phyloP scores from a whole-genome alignment of 2,797 vertebrate species.

The Pantherophis alleghaniensis region DNA sequence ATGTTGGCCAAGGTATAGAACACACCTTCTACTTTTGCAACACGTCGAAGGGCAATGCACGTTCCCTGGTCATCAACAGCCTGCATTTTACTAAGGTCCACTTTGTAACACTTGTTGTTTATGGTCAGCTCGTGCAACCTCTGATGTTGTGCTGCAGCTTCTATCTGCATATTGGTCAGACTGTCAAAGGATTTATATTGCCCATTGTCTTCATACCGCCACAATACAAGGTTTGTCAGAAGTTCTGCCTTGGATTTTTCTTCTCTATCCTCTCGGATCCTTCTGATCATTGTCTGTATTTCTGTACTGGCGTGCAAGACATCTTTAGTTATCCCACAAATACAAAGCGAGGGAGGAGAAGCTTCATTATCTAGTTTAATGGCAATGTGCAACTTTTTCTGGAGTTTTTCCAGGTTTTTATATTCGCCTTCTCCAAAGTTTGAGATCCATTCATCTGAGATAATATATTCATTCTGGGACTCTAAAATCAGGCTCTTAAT shows the following conservation, averaged over 20 bases:
- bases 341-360: constrained; percentile 46
- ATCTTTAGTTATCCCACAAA: constrained; percentile 76
- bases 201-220: constrained; percentile 75
- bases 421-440: constrained; percentile 64
- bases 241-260: constrained; percentile 64
- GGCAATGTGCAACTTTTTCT: constrained; percentile 62
- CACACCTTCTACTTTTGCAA: constrained; percentile 78
- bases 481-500: constrained; percentile 65
- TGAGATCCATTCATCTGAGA: constrained; percentile 67
- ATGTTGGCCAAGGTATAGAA: neutral
- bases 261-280: constrained; percentile 56
- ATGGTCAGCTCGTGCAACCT: constrained; percentile 51
- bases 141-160: constrained; percentile 45
- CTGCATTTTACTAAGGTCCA: constrained; percentile 56
- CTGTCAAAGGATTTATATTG: constrained; percentile 70
- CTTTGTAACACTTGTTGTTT: constrained; percentile 61
- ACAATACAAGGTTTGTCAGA: constrained; percentile 69
- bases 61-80: constrained; percentile 62
- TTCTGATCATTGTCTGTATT: constrained; percentile 73
- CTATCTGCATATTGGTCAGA: constrained; percentile 72
- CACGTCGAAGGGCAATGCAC: constrained; percentile 60
- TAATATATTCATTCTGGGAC: constrained; percentile 65
- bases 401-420: constrained; percentile 67
- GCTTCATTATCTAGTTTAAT: constrained; percentile 41
- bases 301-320: constrained; percentile 67